These are phyloP conservation scores for Monarcha castaneiventris DNA, from an alignment of 2,113 vertebrate species.

Conservation along the genomic window DNA sequence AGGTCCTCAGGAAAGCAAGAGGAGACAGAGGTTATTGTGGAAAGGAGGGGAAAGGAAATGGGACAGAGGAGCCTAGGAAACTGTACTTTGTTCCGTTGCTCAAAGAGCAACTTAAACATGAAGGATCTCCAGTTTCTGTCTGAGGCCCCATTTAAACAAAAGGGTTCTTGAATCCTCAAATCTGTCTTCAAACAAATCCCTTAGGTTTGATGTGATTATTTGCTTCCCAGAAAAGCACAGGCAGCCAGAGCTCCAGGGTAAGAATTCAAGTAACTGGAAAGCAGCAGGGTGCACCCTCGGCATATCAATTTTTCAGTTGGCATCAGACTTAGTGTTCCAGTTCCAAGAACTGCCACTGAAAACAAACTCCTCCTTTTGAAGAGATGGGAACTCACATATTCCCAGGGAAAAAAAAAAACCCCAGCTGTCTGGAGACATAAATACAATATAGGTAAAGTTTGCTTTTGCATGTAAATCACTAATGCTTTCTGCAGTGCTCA, in stretches of 20 bases:
- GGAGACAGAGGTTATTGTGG: neutral
- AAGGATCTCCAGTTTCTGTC: slow-evolving; percentile 1
- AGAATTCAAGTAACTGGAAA: slow-evolving; percentile 15
- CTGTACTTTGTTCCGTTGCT: neutral
- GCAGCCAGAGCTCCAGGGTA: neutral
- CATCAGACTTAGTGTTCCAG: neutral
- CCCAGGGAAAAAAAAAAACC: slow-evolving; percentile 25
- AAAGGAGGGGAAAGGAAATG: neutral
- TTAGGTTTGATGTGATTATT: slow-evolving; percentile 10
- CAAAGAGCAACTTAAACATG: neutral
- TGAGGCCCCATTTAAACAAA: neutral
- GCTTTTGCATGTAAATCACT: slow-evolving; percentile 19
- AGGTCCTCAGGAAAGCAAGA: neutral
- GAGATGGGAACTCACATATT: slow-evolving; percentile 60
- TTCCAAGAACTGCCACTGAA: slow-evolving; percentile 59
- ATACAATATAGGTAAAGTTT: slow-evolving; percentile 31
- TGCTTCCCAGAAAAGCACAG: slow-evolving; percentile 10
- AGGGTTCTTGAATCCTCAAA: neutral
- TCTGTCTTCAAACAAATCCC: neutral
- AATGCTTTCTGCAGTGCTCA: neutral
- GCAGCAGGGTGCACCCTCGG: slow-evolving; percentile 25
- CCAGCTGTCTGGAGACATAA: neutral
- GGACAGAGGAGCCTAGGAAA: neutral
- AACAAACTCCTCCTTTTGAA: slow-evolving; percentile 48
- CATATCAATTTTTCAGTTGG: slow-evolving; percentile 62